Evolutionary conservation across 2,113 vertebrate genomes (phyloP), one percentile per base, ranked within the genome.

Genomic region (Microcebus murinus): DNA sequence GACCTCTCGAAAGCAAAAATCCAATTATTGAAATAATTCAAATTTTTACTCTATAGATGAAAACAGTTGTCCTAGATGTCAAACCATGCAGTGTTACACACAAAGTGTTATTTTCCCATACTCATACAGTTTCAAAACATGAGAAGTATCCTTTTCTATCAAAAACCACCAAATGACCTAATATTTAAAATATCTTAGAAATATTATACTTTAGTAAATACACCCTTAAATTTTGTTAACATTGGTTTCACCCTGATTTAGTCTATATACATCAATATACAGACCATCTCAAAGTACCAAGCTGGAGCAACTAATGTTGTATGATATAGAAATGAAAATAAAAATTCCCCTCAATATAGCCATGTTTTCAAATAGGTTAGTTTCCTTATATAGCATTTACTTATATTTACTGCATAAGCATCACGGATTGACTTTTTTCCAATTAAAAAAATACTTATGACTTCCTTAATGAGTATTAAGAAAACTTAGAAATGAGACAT

Each of bases 401-500:
- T 92, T 95, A 73, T 90, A 97, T 91, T 93, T 97, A 95, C 52
- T 67, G 91, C 70, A 48, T 93, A 96, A 92, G 82, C 42, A 96
- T 97, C 55, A 93, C 77, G 74, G 73, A 80, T 77, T 87, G 55
- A 48, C 77, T 87, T 94, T 95, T 93, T 71, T 45, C 92, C 91
- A 97, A 98, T 97, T 98, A 96, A 96, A 92, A 94, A 96, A 87
- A 94, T 80, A 96, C 57, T 95, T 81, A 81, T 87, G 90, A 93
- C 42, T 85, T 95, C 31, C 77, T 87, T 95, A 95, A 57, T 95
- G 88, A 95, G 57, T 94, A 42, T 76, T 59, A 36, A 59, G 80
- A 93, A 87, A 93, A 84, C 80, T 87, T 82, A 86, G 85, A 81
- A 95, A 93, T 13, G 73, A 68, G 45, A 83, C n/a, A 79, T 65